These are phyloP conservation scores for Nannobrachium achirus DNA, from an alignment of 2,113 vertebrate genomes.

Conservation along the genomic window DNA sequence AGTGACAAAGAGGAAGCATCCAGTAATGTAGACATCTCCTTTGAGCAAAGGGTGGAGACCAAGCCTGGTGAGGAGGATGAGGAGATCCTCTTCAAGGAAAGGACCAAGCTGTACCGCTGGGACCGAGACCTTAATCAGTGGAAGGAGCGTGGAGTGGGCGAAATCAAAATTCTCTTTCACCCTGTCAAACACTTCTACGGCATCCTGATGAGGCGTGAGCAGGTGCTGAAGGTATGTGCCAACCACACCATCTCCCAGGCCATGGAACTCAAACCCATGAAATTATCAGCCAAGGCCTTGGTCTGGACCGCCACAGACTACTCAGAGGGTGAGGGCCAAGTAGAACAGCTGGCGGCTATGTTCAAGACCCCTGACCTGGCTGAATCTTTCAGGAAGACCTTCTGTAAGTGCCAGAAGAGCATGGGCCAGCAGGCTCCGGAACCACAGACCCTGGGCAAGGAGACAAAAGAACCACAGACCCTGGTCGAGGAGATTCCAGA, in stretches of 20 bases:
- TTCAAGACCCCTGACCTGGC: too few relatives aligned
- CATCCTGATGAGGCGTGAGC: slow-evolving; percentile 94
- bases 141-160: slow-evolving; percentile 96
- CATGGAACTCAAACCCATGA: slow-evolving; percentile 91
- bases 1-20: too few relatives aligned
- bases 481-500: too few relatives aligned
- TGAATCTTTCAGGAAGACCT: too few relatives aligned
- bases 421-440: too few relatives aligned
- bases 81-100: slow-evolving; percentile 95
- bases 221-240: slow-evolving; percentile 96
- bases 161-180: slow-evolving; percentile 96
- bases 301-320: slow-evolving; percentile 96
- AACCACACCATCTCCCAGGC: slow-evolving; percentile 89
- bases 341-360: too few relatives aligned
- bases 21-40: too few relatives aligned
- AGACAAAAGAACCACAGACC: too few relatives aligned
- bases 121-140: slow-evolving; percentile 90
- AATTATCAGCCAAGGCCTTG: slow-evolving; percentile 87
- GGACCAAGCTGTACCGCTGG: slow-evolving; percentile 93
- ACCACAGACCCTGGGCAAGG: too few relatives aligned
- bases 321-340: too few relatives aligned
- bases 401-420: too few relatives aligned
- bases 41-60: too few relatives aligned
- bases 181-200: slow-evolving; percentile 88
- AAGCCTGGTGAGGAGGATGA: slow-evolving; percentile 99